Percentiles rank a stretch among this genome's conserved stretches.
Conservation (phyloP, 2,888 invertebrate genomes). For the Ephialtes manifestator region DNA sequence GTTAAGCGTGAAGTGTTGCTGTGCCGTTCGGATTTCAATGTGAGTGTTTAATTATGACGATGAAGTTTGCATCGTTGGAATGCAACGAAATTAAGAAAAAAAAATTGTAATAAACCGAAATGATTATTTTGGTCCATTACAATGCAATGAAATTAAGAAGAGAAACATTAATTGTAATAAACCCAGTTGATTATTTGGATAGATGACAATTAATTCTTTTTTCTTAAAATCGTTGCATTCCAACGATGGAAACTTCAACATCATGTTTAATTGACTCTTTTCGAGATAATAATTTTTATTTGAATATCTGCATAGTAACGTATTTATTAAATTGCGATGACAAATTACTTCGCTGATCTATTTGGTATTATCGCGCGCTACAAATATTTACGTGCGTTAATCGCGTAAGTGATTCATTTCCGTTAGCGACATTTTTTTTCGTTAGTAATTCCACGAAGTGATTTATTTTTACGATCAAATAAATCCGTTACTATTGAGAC, state of each 20-base stretch:
- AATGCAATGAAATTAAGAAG: not conserved
- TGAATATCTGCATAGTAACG: not conserved
- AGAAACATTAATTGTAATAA: not conserved
- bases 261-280: not conserved
- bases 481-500: not conserved
- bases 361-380: constrained; percentile 1
- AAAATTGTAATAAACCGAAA: constrained; percentile 1
- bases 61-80: not conserved
- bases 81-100: not conserved
- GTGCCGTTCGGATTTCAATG: not conserved
- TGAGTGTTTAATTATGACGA: not conserved
- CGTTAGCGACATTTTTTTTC: constrained; percentile 1
- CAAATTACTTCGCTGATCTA: constrained; percentile 1
- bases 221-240: not conserved
- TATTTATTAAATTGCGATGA: not conserved
- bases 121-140: constrained; percentile 1
- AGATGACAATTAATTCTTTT: not conserved
- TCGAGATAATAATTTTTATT: not conserved
- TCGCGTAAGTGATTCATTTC: constrained; percentile 1
- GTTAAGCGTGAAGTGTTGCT: not conserved
- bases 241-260: too few species aligned
- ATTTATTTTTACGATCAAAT: constrained; percentile 1
- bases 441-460: not conserved
- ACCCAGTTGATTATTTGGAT: not conserved
- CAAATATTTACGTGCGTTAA: not conserved